phyloP scores from a whole-genome alignment of 1,140 invertebrate species.

The Eueides isabella region DNA sequence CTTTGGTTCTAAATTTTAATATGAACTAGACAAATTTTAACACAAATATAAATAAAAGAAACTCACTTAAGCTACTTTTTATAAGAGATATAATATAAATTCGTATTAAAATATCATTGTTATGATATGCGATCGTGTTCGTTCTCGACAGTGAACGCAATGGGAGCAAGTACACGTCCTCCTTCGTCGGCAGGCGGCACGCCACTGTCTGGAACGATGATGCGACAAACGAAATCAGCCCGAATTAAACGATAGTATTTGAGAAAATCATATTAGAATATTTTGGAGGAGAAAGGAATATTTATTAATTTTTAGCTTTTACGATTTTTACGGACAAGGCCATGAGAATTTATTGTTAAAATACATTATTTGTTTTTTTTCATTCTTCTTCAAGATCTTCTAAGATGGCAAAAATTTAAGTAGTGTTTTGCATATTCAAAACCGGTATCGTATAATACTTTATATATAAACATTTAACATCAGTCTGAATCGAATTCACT shows the following conservation, averaged over 20 bases:
- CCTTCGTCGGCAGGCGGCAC: slow-evolving; percentile 51
- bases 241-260: slow-evolving; percentile 25
- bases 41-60: background rate
- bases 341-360: too few species aligned
- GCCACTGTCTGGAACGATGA: slow-evolving; percentile 53
- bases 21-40: background rate
- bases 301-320: background rate
- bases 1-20: background rate
- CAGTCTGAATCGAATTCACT: background rate
- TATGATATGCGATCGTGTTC: slow-evolving; percentile 55
- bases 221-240: slow-evolving; percentile 27
- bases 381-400: too few species aligned
- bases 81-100: background rate
- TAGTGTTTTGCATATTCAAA: too few species aligned
- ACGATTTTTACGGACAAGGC: background rate
- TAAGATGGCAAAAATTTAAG: too few species aligned
- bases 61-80: background rate
- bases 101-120: slow-evolving; percentile 7
- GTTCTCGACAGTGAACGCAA: slow-evolving; percentile 50
- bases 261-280: slow-evolving; percentile 13
- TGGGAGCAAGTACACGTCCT: slow-evolving; percentile 46
- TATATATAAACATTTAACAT: too few species aligned
- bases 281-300: background rate
- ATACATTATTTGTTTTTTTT: too few species aligned
- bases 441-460: too few species aligned